Base-by-base conservation (phyloP, 2,888 invertebrate genomes). In the Chalcosyrphus nemorum region DNA sequence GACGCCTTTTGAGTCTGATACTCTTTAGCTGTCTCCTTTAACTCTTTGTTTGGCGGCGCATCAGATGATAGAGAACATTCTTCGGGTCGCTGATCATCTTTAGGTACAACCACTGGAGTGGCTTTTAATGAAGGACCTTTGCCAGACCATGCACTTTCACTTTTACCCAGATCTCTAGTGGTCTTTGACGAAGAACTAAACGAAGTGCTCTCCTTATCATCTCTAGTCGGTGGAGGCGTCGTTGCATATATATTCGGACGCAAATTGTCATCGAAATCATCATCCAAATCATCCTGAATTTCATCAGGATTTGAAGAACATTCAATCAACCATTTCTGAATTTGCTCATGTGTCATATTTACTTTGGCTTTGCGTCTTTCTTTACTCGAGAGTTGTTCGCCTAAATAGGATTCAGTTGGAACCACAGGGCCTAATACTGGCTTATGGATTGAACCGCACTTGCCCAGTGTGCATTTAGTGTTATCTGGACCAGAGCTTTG, bases 341-440 rank as follows among this genome's bases (percentile, higher is more conserved):
- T 94, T 89, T 94, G 94, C 87, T 94, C 94, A 38, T 93, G 94
- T 0, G 94, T 94, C 94, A 94, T 94, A 87, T 94, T 94, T 0
- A 94, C 94, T 88, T 94, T 93, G 15, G 93, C 94, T 88, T 94
- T 93, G 86, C 88, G 91, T 61, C 89, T 89, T 59, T 92, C 92
- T 81, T 92, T 92, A 75, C 91, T 91, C 0, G 91, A 89, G 24
- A 92, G 81, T 70, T 91, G 91, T 75, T 92, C 92, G 2, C 91
- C 91, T 43, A 91, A 88, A 68, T 91, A 91, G 0, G 90, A 89
- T 81, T 92, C 92, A 0, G 92, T 92, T 43, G 91, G 91, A 54
- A 92, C 91, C 2, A 91, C 91, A 0, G 92, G 92, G 0, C 92
- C 92, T 47, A 92, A 81, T 17, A 91, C 90, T 0, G 92, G 92